A percentile compares a stretch with the other conserved stretches of the same genome.
phyloP scores from a whole-genome alignment of 2,888 invertebrate genomes.

The Oeneis ivallda region DNA sequence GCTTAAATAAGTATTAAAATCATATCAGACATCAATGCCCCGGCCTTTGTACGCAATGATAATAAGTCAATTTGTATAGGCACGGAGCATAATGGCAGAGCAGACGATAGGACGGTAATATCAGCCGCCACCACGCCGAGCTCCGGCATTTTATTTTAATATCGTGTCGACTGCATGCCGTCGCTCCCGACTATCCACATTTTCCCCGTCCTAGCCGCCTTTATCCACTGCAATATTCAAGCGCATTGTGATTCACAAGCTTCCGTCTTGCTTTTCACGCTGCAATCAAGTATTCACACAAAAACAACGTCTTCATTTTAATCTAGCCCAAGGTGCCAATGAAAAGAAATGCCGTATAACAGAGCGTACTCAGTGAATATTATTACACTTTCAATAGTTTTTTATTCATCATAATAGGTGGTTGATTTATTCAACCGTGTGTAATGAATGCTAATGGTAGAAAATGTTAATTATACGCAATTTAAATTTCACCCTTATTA shows the following conservation, averaged over 20 bases:
- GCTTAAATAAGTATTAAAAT: background rate
- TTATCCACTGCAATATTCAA: slow-evolving; percentile 55
- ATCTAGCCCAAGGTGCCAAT: slow-evolving; percentile 32
- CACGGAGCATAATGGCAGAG: slow-evolving; percentile 42
- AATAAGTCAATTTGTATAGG: slow-evolving; percentile 43
- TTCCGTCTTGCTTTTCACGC: slow-evolving; percentile 54
- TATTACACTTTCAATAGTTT: slow-evolving; percentile 1
- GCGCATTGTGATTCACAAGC: slow-evolving; percentile 59
- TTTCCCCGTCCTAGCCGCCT: slow-evolving; percentile 50
- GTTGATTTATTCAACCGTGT: background rate
- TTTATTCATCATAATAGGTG: background rate
- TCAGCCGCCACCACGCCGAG: slow-evolving; percentile 42
- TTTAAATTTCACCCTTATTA: slow-evolving; percentile 11
- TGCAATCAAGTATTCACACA: slow-evolving; percentile 54
- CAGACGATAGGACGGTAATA: slow-evolving; percentile 46
- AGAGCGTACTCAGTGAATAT: background rate
- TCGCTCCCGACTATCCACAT: slow-evolving; percentile 48
- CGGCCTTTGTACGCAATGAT: slow-evolving; percentile 36
- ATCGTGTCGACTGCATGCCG: slow-evolving; percentile 58
- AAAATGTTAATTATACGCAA: slow-evolving; percentile 11
- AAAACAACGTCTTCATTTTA: slow-evolving; percentile 47
- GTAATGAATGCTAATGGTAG: background rate
- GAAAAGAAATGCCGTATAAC: background rate
- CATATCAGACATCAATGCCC: slow-evolving; percentile 1
- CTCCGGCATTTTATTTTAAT: slow-evolving; percentile 63